Conservation (phyloP, 2,888 invertebrate species). For the Clepsis dumicolana region DNA sequence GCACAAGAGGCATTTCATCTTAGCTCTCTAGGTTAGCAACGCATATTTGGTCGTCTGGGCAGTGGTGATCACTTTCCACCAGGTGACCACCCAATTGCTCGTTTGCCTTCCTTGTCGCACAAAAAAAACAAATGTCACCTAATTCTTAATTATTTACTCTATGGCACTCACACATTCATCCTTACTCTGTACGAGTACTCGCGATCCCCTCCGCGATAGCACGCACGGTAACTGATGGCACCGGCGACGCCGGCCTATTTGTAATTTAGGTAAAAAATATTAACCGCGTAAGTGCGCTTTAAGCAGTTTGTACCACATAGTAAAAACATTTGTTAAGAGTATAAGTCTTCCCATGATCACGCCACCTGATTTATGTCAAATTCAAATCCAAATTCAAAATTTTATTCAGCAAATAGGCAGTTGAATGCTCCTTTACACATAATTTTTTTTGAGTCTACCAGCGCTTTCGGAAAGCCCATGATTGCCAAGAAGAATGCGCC, state of each 20-base stretch:
- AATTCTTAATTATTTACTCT: conserved; percentile 47
- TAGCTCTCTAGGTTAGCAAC: no score
- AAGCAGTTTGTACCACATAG: conserved; percentile 67
- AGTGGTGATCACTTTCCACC: no score
- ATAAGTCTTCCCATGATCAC: neutral
- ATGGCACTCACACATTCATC: conserved; percentile 47
- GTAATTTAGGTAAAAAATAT: conserved; percentile 85
- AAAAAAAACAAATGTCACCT: neutral
- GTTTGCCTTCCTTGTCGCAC: no score
- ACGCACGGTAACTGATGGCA: conserved; percentile 79
- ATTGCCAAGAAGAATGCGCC: no score
- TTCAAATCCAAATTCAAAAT: no score
- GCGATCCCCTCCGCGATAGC: conserved; percentile 82
- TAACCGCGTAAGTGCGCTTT: conserved; percentile 74
- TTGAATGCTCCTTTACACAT: no score
- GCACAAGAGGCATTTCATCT: no score
- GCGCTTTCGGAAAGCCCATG: no score
- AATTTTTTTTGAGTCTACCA: no score
- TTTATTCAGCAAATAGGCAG: no score
- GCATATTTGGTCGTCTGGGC: no score
- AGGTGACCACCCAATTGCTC: no score
- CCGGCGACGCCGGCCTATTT: conserved; percentile 74
- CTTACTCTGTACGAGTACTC: conserved; percentile 65
- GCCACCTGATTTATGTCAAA: neutral
- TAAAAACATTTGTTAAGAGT: conserved; percentile 12